phyloP scores from a whole-genome alignment of 2,113 vertebrate genomes.

The Platycercus adscitus region DNA sequence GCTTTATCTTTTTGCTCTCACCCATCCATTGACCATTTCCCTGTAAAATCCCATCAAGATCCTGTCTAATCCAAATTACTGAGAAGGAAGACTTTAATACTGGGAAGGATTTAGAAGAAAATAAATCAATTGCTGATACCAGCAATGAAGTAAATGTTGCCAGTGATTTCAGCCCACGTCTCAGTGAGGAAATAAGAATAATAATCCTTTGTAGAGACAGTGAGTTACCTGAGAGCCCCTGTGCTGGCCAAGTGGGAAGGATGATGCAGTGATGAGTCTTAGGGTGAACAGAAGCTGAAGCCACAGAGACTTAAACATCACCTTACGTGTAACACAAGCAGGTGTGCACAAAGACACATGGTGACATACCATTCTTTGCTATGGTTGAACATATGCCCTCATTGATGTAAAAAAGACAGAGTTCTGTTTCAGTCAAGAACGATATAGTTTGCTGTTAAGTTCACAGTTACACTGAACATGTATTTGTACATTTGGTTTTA shows the following conservation, averaged over 20 bases:
- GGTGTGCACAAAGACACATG: neutral
- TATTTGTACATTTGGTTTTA: conserved; percentile 60
- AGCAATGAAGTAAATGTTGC: neutral
- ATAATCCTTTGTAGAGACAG: neutral
- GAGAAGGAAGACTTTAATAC: neutral
- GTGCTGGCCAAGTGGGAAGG: neutral
- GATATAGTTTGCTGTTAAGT: conserved; percentile 12
- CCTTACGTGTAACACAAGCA: neutral
- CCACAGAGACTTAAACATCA: neutral
- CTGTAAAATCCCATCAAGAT: neutral
- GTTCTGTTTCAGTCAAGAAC: conserved; percentile 32
- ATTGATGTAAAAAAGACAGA: conserved; percentile 11
- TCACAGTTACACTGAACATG: conserved; percentile 7
- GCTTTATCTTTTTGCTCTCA: accelerated
- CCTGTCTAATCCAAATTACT: neutral
- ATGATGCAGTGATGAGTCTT: neutral
- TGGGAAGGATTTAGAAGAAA: neutral
- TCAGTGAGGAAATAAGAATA: neutral
- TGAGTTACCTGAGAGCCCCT: neutral
- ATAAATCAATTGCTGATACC: neutral
- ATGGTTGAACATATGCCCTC: neutral
- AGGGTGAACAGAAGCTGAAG: neutral
- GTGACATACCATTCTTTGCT: neutral
- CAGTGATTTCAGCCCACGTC: neutral
- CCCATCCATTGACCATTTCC: accelerated